Evolutionary conservation across 64 coral and sea anemone genomes (phyloP), one percentile per base, ranked within the genome.

Genomic region (Actinia equina): DNA sequence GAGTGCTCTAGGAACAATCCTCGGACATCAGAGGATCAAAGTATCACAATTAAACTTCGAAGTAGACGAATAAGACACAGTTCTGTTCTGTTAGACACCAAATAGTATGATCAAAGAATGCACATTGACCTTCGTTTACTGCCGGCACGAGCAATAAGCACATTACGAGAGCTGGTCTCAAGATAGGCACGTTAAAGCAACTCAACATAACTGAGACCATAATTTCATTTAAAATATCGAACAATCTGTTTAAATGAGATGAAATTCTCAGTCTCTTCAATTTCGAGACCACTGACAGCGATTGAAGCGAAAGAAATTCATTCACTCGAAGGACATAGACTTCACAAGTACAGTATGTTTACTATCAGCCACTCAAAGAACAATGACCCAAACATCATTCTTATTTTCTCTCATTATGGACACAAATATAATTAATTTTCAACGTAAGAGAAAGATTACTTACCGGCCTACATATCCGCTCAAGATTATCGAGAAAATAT

Each of bases 401-500:
- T 81, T 81, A 52, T 81, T 81, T 74, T 52, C 78, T 19, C 78
- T 81, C 78, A 81, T 81, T 81, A 81, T 52, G 49, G 78, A 44
- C 43, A 81, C 78, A 81, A 81, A 81, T 81, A 81, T 14, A 81
- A 81, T 81, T 81, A 81, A 81, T 81, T 81, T 81, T 52, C 49
- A 49, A 81, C 78, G 17, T 81, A 81, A 23, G 49, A 81, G 78
- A 81, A 81, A 81, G 78, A 81, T 52, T 81, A 81, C 97, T 95
- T 85, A 99, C 97, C 97, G 93, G 86, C 67, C 91, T 89, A 14
- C 97, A 94, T 89, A 99, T 85, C 45, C 97, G 87, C 26, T 99
- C 90, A 85, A 99, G 87, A 77, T 99, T 90, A 90, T 99, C 97
- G 16, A 99, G 88, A 80, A 99, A 99, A 93, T 99, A 99, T 59